A percentile compares a stretch with the other conserved stretches of the same genome.
Conservation (phyloP, 1,140 invertebrate genomes). For the Drosophila yakuba region DNA sequence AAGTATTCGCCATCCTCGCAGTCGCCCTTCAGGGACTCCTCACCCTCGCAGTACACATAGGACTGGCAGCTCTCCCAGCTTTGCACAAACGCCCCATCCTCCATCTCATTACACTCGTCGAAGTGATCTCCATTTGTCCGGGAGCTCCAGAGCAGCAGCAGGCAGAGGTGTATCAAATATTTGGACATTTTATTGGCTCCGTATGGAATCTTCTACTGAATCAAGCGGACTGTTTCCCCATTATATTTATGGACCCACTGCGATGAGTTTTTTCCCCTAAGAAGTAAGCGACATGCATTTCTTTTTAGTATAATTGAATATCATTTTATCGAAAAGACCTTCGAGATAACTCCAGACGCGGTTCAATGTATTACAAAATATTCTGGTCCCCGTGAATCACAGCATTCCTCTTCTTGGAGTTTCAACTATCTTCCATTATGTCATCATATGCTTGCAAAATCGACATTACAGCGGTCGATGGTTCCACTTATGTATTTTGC, state of each 20-base stretch:
- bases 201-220: slow-evolving; percentile 53
- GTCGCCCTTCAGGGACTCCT: slow-evolving; percentile 63
- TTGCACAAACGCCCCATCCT: slow-evolving; percentile 58
- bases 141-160: slow-evolving; percentile 19
- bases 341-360: slow-evolving; percentile 39
- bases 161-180: slow-evolving; percentile 28
- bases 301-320: slow-evolving; percentile 71
- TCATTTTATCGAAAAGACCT: slow-evolving; percentile 57
- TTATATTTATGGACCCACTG: slow-evolving; percentile 55
- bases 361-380: slow-evolving; percentile 48
- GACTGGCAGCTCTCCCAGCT: slow-evolving; percentile 67
- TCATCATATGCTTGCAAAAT: slow-evolving; percentile 58
- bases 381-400: slow-evolving; percentile 50
- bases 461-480: slow-evolving; percentile 57
- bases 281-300: slow-evolving; percentile 57
- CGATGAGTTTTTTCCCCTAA: slow-evolving; percentile 1
- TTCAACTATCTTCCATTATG: slow-evolving; percentile 56
- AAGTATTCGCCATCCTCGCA: slow-evolving; percentile 74
- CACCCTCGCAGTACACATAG: slow-evolving; percentile 74
- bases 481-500: slow-evolving; percentile 54
- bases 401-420: slow-evolving; percentile 7
- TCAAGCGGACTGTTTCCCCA: neutral
- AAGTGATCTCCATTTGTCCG: slow-evolving; percentile 43
- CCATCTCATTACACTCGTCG: slow-evolving; percentile 58
- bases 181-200: slow-evolving; percentile 51